A percentile compares a stretch with the other conserved stretches of the same genome.
These are phyloP conservation scores for Lamprologus sp. DNA, from an alignment of 2,113 vertebrate species.

Conservation along the genomic window DNA sequence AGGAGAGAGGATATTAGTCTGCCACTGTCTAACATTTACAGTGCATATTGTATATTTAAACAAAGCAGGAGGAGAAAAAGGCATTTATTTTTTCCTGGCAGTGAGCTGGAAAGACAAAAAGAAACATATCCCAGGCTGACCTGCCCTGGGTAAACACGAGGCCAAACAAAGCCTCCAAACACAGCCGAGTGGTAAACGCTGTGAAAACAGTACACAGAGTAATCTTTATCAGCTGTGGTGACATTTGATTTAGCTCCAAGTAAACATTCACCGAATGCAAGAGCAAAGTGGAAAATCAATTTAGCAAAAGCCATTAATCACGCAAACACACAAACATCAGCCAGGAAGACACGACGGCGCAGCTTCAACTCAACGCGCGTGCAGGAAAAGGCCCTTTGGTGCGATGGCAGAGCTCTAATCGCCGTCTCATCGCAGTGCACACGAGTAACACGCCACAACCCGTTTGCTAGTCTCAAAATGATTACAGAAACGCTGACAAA, in stretches of 20 bases:
- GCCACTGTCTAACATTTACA: constrained; percentile 5
- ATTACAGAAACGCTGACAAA: constrained; percentile 40
- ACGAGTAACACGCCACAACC: constrained; percentile 22
- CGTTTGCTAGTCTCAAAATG: constrained; percentile 20
- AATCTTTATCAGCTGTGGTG: not conserved
- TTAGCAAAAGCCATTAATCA: constrained; percentile 23
- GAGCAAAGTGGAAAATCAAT: constrained; percentile 37
- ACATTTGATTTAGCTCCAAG: constrained; percentile 4
- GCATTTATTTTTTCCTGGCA: constrained; percentile 19
- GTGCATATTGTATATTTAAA: constrained; percentile 20
- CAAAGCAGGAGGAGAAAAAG: not conserved
- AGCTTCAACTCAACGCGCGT: not conserved
- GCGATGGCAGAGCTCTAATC: not conserved
- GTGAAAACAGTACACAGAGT: not conserved
- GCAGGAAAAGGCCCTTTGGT: not conserved
- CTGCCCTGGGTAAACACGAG: constrained; percentile 23
- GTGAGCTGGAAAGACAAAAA: constrained; percentile 29
- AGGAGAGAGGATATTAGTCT: not conserved
- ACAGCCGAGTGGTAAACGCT: not conserved
- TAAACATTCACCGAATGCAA: not conserved
- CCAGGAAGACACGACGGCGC: not conserved
- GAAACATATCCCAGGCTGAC: constrained; percentile 18
- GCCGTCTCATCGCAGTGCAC: not conserved
- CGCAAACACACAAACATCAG: constrained; percentile 1
- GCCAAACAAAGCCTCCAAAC: not conserved